These are phyloP conservation scores for Trichopria drosophilae DNA, from an alignment of 2,888 invertebrate genomes.

Conservation along the genomic window DNA sequence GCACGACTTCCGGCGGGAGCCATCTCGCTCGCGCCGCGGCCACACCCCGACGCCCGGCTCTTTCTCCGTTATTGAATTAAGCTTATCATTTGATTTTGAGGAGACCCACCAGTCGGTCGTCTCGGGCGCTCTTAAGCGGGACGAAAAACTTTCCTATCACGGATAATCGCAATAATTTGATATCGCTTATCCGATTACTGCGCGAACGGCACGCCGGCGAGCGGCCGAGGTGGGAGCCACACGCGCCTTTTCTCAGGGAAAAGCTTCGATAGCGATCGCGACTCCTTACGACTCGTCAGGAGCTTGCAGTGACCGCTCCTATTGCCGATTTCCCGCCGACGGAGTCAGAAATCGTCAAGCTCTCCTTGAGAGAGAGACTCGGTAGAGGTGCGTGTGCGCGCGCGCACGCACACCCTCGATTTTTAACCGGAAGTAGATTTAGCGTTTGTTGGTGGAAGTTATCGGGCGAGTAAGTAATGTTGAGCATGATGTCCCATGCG, in stretches of 20 bases:
- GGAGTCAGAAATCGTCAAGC: slow-evolving; percentile 10
- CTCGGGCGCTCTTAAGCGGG: slow-evolving; percentile 56
- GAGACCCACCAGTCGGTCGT: slow-evolving; percentile 58
- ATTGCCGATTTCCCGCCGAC: slow-evolving; percentile 19
- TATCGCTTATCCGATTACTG: slow-evolving; percentile 57
- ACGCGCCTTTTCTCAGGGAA: slow-evolving; percentile 11
- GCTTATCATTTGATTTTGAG: slow-evolving; percentile 60
- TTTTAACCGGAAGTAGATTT: too few relatives aligned
- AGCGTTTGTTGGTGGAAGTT: too few relatives aligned
- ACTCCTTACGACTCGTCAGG: slow-evolving; percentile 14
- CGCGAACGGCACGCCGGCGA: slow-evolving; percentile 40
- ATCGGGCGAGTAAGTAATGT: too few relatives aligned
- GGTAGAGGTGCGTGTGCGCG: slow-evolving; percentile 32
- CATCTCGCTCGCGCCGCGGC: slow-evolving; percentile 21
- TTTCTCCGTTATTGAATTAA: slow-evolving; percentile 58
- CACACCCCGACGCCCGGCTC: slow-evolving; percentile 42
- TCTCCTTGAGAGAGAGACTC: too few relatives aligned
- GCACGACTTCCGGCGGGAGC: slow-evolving; percentile 10
- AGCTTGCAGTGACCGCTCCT: too few relatives aligned
- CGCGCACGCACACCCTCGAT: slow-evolving; percentile 22
- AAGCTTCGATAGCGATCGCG: slow-evolving; percentile 7
- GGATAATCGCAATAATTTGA: slow-evolving; percentile 59
- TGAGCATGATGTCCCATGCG: too few relatives aligned
- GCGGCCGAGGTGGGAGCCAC: slow-evolving; percentile 25
- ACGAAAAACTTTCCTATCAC: slow-evolving; percentile 55